Conservation (phyloP, 1,140 invertebrate species). For the Drosophila rhopaloa region DNA sequence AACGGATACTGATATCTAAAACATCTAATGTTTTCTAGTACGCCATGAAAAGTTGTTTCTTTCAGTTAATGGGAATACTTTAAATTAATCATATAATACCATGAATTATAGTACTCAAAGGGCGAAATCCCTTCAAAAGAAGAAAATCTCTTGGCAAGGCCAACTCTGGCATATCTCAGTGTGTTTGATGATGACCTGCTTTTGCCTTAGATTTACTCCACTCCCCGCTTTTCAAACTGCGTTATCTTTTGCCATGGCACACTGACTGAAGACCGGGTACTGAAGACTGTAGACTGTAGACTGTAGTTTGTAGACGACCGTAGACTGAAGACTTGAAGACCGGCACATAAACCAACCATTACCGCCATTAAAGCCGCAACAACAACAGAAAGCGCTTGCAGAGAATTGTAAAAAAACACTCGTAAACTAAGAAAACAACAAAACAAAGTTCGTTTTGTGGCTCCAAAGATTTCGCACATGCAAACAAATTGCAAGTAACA, state of each 20-base stretch:
- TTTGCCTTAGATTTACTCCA: slow-evolving; percentile 25
- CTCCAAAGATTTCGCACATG: slow-evolving; percentile 34
- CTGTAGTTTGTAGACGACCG: slow-evolving; percentile 3
- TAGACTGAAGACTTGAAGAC: slow-evolving; percentile 23
- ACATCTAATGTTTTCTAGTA: too few relatives aligned
- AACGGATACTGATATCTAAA: too few relatives aligned
- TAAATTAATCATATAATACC: too few relatives aligned
- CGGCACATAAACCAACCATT: slow-evolving; percentile 40
- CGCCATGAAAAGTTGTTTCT: too few relatives aligned
- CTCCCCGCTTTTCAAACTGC: slow-evolving; percentile 9
- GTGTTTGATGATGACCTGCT: slow-evolving; percentile 34
- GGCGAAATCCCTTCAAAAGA: background rate
- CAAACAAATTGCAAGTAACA: slow-evolving; percentile 59
- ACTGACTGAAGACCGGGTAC: slow-evolving; percentile 18
- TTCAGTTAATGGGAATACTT: too few relatives aligned
- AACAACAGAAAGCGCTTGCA: slow-evolving; percentile 18
- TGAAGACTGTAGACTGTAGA: background rate
- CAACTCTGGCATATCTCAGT: slow-evolving; percentile 26
- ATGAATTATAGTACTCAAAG: background rate
- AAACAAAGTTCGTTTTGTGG: slow-evolving; percentile 41
- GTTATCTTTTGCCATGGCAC: slow-evolving; percentile 49
- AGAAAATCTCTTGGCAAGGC: slow-evolving; percentile 21
- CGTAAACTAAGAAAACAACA: slow-evolving; percentile 28
- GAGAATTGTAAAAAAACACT: slow-evolving; percentile 26
- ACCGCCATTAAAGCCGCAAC: slow-evolving; percentile 30